Base-by-base conservation (phyloP, 2,888 invertebrate species). In the Trachelus tabidus region DNA sequence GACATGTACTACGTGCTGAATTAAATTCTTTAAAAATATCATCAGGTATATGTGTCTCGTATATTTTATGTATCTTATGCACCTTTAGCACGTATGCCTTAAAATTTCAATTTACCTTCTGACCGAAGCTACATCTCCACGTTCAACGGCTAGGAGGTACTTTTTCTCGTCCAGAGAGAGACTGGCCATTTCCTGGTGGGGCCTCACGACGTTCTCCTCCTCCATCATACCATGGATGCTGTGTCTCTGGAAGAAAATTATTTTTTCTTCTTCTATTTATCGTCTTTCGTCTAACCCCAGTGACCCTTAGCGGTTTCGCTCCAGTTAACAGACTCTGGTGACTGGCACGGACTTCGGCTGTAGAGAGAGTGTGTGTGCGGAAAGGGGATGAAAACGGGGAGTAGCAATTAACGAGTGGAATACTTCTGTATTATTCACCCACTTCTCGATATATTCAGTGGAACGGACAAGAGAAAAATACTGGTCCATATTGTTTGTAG, bases 61-160 rank as follows among this genome's bases (percentile, higher is more conserved):
- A 56, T 56, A 56, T 23, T 56, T 56, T 9, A 56, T 9, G 56
- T 56, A 56, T 56, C 23, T 23, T 56, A 56, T 56, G 23, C 23
- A 56, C 56, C 23, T 56, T 23, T 6, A 2, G 23, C 2, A 9
- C 9, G 15, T 23, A 23, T 56, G 2, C 23, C 9, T 1, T 2
- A 56, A 23, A 56, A 56, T 56, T 56, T 56, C 23, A 56, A 56
- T 23, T 93, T 91, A 95, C 96, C 95, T 94, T 90, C 97, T 93
- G 34, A 98, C 97, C 79, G 97, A 96, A 77, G 98, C 98, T 88
- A 99, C 97, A 93, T 99, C 99, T 40, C 99, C 99, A 40, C 99
- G 94, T 93, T 99, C 99, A 86, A 98, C 98, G 12, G 98, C 98
- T 88, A 99, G 93, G 79, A 99, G 94, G 93, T 96, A 99, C 93